These are phyloP conservation scores for Melanotaenia maccullochi DNA, from an alignment of 2,797 vertebrate species.

Conservation along the genomic window DNA sequence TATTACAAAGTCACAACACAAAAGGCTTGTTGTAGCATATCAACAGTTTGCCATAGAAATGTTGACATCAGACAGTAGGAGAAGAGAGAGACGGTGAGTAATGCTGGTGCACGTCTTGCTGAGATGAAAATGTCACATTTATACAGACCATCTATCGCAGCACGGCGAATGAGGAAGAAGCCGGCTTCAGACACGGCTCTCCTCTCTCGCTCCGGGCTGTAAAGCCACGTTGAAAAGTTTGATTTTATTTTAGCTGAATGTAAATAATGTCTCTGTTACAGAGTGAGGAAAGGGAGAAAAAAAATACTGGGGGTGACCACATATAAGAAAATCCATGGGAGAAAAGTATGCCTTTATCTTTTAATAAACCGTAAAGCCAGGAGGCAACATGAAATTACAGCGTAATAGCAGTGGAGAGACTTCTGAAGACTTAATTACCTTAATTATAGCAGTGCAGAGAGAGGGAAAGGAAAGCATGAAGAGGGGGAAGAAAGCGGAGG, in stretches of 20 bases:
- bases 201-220: constrained; percentile 13
- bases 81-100: constrained; percentile 14
- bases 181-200: background rate
- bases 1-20: background rate
- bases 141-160: background rate
- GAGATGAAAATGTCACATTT: constrained; percentile 23
- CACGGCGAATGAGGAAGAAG: background rate
- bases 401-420: constrained; percentile 82
- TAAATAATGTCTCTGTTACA: constrained; percentile 59
- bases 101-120: constrained; percentile 16
- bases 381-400: constrained; percentile 86
- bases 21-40: constrained; percentile 39
- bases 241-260: constrained; percentile 72
- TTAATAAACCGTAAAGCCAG: constrained; percentile 86
- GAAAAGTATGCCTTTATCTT: constrained; percentile 87
- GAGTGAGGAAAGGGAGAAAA: constrained; percentile 26
- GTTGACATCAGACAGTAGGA: constrained; percentile 42
- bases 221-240: constrained; percentile 34
- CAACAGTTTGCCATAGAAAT: constrained; percentile 18
- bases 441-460: constrained; percentile 83
- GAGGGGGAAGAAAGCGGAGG: constrained; percentile 32
- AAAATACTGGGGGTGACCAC: constrained; percentile 64
- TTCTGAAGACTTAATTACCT: constrained; percentile 87
- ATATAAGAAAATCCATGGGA: constrained; percentile 81
- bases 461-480: constrained; percentile 39